phyloP scores from a whole-genome alignment of 2,888 invertebrate species.

The Amphipoea oculea region DNA sequence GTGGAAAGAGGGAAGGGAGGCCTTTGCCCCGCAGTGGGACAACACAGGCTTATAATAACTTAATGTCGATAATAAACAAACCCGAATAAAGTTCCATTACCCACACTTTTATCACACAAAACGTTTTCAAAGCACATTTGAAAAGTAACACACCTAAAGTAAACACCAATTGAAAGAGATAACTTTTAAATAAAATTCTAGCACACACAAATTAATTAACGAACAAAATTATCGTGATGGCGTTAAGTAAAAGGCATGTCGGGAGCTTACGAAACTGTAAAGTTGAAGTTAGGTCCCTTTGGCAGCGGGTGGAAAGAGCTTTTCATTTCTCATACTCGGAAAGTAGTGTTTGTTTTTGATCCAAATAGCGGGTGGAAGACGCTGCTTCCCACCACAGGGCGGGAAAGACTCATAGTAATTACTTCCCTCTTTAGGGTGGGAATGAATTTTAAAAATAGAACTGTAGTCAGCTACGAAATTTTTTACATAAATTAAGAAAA shows the following conservation, averaged over 20 bases:
- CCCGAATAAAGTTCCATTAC: not conserved
- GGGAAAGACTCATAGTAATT: too few relatives aligned
- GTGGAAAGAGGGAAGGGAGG: not conserved
- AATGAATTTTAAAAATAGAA: too few relatives aligned
- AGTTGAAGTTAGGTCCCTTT: slow-evolving; percentile 21
- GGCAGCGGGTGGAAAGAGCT: not conserved
- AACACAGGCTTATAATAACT: not conserved
- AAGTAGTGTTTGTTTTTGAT: too few relatives aligned
- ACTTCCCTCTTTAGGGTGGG: too few relatives aligned
- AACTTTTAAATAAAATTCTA: slow-evolving; percentile 58
- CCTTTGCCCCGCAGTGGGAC: not conserved
- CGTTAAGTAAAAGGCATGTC: slow-evolving; percentile 65
- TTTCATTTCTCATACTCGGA: too few relatives aligned
- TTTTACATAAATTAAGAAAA: too few relatives aligned
- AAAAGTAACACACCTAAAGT: slow-evolving; percentile 28
- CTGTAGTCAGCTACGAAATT: too few relatives aligned
- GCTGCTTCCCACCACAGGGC: too few relatives aligned
- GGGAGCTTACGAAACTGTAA: slow-evolving; percentile 50
- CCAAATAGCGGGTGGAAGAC: too few relatives aligned
- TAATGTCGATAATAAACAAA: not conserved
- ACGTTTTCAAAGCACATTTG: slow-evolving; percentile 30
- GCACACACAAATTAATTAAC: slow-evolving; percentile 74
- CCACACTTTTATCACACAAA: not conserved
- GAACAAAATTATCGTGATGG: slow-evolving; percentile 66
- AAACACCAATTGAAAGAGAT: slow-evolving; percentile 55